Evolutionary conservation across 2,797 vertebrate genomes (phyloP).

Genomic region (Lindbergichthys nudifrons): DNA sequence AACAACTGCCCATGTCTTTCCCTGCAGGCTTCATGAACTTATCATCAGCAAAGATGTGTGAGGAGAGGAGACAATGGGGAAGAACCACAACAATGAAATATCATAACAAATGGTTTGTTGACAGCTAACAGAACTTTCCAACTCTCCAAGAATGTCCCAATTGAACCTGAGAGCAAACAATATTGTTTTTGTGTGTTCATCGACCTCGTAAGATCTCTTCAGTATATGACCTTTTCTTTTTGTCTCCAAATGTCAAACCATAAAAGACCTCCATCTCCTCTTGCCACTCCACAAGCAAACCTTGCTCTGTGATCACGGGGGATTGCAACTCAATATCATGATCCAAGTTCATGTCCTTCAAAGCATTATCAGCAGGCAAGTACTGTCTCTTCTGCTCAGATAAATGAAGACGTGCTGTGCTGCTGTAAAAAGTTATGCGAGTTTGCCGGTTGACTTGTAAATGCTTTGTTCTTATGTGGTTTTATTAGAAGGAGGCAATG

Average conservation of each 20-base stretch:
- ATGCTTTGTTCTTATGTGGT: background rate
- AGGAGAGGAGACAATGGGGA: background rate
- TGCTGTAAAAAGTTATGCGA: background rate
- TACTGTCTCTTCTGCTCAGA: conserved; percentile 7
- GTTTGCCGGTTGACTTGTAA: background rate
- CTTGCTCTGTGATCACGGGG: conserved; percentile 2
- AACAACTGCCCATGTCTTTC: conserved; percentile 4
- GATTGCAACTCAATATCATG: background rate
- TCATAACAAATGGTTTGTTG: conserved; percentile 34
- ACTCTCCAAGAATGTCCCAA: conserved; percentile 24
- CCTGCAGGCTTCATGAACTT: conserved; percentile 15
- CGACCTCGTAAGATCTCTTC: conserved; percentile 21
- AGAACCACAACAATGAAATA: conserved; percentile 1
- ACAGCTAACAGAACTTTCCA: conserved; percentile 30
- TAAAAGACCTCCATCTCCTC: conserved; percentile 21
- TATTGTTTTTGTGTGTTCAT: conserved; percentile 54
- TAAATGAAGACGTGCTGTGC: conserved; percentile 8
- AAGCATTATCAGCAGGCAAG: background rate
- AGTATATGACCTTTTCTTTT: conserved; percentile 8
- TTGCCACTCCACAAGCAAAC: background rate
- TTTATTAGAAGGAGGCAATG: background rate
- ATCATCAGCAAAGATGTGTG: conserved; percentile 18
- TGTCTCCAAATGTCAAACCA: conserved; percentile 54
- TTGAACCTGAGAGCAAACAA: conserved; percentile 39
- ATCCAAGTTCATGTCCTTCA: background rate